These are phyloP conservation scores for Hipparchia semele DNA, from an alignment of 2,888 invertebrate genomes.

Conservation along the genomic window DNA sequence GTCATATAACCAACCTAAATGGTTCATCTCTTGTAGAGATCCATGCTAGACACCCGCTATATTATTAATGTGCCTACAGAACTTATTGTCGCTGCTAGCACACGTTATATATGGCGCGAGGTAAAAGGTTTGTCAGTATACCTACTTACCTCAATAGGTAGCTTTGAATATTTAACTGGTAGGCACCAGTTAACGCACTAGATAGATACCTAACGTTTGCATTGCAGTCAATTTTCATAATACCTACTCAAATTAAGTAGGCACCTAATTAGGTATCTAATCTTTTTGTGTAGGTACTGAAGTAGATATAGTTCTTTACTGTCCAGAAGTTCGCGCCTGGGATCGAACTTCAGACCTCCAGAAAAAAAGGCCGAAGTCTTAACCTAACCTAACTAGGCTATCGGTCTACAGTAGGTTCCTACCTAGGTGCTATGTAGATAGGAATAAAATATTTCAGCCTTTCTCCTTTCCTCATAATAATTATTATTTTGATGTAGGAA, in stretches of 20 bases:
- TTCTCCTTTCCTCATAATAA: background rate
- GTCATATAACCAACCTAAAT: slow-evolving; percentile 23
- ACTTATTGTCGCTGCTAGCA: background rate
- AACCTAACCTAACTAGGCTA: no score
- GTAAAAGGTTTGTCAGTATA: slow-evolving; percentile 10
- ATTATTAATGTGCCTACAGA: slow-evolving; percentile 28
- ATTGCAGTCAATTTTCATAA: no score
- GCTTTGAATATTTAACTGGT: background rate
- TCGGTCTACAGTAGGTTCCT: no score
- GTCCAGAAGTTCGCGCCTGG: no score
- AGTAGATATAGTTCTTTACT: no score
- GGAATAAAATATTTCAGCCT: background rate
- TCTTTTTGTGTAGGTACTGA: no score
- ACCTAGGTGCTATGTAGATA: no score
- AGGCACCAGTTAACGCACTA: background rate
- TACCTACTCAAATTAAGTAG: no score
- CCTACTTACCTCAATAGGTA: no score
- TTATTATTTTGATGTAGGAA: slow-evolving; percentile 18
- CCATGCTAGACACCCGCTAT: slow-evolving; percentile 24
- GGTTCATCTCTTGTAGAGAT: slow-evolving; percentile 21
- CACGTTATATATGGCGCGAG: background rate
- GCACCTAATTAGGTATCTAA: no score
- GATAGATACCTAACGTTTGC: background rate
- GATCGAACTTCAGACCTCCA: no score
- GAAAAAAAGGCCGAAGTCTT: no score